These are phyloP conservation scores for Antechinus stuartii DNA, from an alignment of 2,113 vertebrate genomes.

Conservation along the genomic window DNA sequence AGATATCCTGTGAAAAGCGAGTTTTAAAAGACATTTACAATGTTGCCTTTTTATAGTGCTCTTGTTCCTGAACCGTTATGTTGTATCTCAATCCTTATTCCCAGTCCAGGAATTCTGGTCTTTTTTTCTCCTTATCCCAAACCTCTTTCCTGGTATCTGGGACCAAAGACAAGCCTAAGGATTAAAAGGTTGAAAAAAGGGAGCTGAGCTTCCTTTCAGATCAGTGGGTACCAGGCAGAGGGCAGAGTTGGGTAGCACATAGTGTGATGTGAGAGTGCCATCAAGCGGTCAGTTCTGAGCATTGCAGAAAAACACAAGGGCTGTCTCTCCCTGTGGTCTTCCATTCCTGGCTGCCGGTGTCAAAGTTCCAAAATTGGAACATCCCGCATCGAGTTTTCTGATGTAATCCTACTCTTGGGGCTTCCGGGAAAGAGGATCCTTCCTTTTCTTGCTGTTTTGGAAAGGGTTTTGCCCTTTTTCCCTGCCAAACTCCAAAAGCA, in stretches of 20 bases:
- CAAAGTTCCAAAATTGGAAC: neutral
- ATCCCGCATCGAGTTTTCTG: neutral
- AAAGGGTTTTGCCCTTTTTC: neutral
- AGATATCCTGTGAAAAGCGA: neutral
- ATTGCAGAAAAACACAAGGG: neutral
- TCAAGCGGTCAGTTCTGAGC: conserved; percentile 27
- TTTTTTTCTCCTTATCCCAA: neutral
- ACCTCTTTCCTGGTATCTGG: neutral
- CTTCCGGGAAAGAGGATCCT: neutral
- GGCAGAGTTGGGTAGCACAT: neutral
- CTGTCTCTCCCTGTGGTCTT: neutral
- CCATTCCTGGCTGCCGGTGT: accelerated
- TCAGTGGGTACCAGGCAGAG: accelerated
- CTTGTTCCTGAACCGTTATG: neutral
- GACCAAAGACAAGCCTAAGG: neutral
- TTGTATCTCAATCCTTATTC: neutral
- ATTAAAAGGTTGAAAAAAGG: too few species aligned
- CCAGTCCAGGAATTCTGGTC: neutral
- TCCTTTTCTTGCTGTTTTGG: neutral
- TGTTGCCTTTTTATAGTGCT: neutral
- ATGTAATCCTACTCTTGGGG: accelerated
- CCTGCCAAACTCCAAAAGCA: neutral
- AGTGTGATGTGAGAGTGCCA: conserved; percentile 28
- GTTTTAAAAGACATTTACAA: neutral
- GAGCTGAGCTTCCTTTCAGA: neutral